Evolutionary conservation across 2,888 invertebrate genomes (phyloP), one percentile per base, ranked within the genome.

Genomic region (Zelleria hepariella): DNA sequence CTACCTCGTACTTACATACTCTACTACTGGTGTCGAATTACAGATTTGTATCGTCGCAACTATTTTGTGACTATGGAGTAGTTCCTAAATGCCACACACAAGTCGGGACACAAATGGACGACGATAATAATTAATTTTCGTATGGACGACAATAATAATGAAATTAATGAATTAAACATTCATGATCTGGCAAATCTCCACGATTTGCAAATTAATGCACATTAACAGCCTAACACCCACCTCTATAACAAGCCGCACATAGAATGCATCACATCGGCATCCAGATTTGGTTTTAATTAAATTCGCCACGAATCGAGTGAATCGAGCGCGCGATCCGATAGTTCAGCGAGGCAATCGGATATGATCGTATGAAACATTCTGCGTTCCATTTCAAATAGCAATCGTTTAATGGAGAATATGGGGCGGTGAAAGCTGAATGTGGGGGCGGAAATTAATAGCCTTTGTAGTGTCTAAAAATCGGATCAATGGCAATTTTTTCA

Each of bases 251-350:
- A 42, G 15, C 32, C 15, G 15, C 15, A 42, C 15, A 10, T 42
- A 1, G 15, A 5, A 42, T 42, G 10, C 15, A 15, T 42, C 4
- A 15, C 32, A 42, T 42, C 32, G 32, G 32, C 32, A 42, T 7
- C 74, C 70, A 67, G 68, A 75, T 73, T 69, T 62, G 65, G 65
- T 60, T 75, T 76, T 74, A 75, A 78, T 78, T 75, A 75, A 77
- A 76, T 54, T 71, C 66, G 61, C 61, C 62, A 61, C 63, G 68
- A 68, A 66, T 59, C 58, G 58, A 58, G 15, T 32, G 4, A 32
- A 10, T 6, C 32, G 10, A 23, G 52, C 24, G 23, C 24, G 23
- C 23, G 23, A 66, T 67, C 61, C 67, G 59, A 62, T 65, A 63
- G 58, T 59, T 51, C 20, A 62, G 63, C 66, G 63, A 10, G 32